These are phyloP conservation scores for Periophthalmus modestus DNA, from an alignment of 2,113 vertebrate species.

Conservation along the genomic window DNA sequence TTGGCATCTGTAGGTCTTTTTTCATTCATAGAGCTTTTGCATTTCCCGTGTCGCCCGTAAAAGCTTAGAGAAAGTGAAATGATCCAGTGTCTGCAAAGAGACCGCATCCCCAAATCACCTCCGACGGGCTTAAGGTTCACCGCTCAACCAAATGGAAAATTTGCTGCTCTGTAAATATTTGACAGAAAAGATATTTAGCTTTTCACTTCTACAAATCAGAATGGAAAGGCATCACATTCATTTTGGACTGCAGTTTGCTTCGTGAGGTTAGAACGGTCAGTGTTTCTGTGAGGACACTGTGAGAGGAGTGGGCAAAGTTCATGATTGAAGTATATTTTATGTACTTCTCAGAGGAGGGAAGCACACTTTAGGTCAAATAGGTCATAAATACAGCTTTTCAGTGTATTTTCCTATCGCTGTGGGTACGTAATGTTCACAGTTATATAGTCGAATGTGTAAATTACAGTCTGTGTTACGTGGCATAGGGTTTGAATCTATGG, in stretches of 20 bases:
- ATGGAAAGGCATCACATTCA: constrained; percentile 3
- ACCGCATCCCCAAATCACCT: neutral
- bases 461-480: neutral
- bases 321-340: neutral
- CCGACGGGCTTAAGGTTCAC: neutral
- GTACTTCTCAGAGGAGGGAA: neutral
- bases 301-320: neutral
- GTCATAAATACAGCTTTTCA: neutral
- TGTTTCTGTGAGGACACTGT: neutral
- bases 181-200: constrained; percentile 6
- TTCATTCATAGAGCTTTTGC: constrained; percentile 26
- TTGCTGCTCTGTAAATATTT: constrained; percentile 1
- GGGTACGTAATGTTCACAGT: neutral
- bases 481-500: no score
- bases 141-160: constrained; percentile 5
- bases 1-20: neutral
- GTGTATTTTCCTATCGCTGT: neutral
- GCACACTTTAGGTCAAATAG: neutral
- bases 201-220: constrained; percentile 6
- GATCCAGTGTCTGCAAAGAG: constrained; percentile 1
- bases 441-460: neutral
- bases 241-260: neutral
- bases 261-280: neutral
- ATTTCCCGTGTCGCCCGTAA: constrained; percentile 21
- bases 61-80: constrained; percentile 20